Evolutionary conservation across 2,113 vertebrate species (phyloP), one percentile per base, ranked within the genome.

Genomic region (Calonectris borealis): DNA sequence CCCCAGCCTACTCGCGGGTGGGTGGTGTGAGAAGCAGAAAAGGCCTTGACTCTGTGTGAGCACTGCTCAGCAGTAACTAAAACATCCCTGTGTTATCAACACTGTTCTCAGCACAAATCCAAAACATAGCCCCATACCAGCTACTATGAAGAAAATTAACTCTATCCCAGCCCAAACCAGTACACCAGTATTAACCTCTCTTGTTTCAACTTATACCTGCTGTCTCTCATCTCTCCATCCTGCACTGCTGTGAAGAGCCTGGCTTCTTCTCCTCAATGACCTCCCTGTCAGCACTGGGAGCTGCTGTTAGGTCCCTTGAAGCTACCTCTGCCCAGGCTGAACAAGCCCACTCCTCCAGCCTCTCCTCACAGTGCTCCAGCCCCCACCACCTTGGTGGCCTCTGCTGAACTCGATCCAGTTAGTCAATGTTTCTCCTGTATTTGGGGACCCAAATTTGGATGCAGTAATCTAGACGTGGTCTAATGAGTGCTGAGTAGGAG

Each of bases 241-340:
- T 38, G 32, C 32, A 22, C 2, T 40, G 22, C 34, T 51, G 11
- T 60, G 46, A 81, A 66, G 36, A 83, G 11, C 13, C 7, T 0
- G 0, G 6, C 17, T 77, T 25, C 25, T 62, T 36, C 29, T 46
- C 8, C 22, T 58, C 49, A 25, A 0, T 31, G 38, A 49, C 31
- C 12, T 46, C 21, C 9, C 31, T 32, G 21, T 15, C 1, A 4
- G 12, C 46, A 44, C 17, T 22, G 36, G 18, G 12, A 83, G 48
- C 18, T 57, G 49, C 62, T 36, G 2, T 14, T 7, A 19, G 18
- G 34, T 62, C 10, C 38, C 10, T 29, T 49, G 16, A 71, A 86
- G 48, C 8, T 32, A 5, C 3, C 9, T 34, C 36, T 60, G 24
- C 42, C 29, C 38, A n/a, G 58, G 48, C 51, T 91, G 57, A 83